Percentiles rank a stretch among this genome's conserved stretches.
These are phyloP conservation scores for Acrossocheilus wenchowensis DNA, from an alignment of 2,797 vertebrate species.

Conservation along the genomic window DNA sequence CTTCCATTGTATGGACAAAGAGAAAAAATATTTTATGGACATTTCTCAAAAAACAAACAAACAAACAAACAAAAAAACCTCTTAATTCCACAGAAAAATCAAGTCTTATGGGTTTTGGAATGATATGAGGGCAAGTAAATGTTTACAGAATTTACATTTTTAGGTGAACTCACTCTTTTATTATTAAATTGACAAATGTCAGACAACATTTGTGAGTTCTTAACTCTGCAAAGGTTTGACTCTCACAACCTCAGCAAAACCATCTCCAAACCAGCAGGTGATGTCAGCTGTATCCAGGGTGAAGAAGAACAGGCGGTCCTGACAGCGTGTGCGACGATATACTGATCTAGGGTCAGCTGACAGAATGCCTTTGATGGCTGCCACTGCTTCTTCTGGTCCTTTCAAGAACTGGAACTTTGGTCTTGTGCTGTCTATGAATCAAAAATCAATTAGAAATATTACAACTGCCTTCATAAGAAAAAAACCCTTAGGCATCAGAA, in stretches of 20 bases:
- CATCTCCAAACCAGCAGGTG: conserved; percentile 90
- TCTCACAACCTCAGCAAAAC: conserved; percentile 86
- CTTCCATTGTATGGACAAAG: neutral
- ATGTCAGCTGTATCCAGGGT: conserved; percentile 82
- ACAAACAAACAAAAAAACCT: neutral
- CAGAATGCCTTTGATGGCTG: conserved; percentile 81
- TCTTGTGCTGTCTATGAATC: conserved; percentile 56
- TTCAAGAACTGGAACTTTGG: conserved; percentile 80
- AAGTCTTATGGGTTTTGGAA: neutral
- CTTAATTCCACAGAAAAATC: neutral
- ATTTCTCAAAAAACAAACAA: neutral
- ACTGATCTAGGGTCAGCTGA: conserved; percentile 88
- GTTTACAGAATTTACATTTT: neutral
- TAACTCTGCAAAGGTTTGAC: conserved; percentile 68
- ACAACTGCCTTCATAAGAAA: neutral
- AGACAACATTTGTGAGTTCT: neutral
- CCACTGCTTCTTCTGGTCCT: conserved; percentile 78
- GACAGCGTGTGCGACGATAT: conserved; percentile 84
- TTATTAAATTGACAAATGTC: neutral
- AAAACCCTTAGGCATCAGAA: neutral
- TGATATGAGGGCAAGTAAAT: neutral
- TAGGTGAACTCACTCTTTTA: neutral
- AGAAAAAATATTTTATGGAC: neutral
- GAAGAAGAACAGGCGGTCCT: conserved; percentile 88
- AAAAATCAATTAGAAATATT: conserved; percentile 18